Evolutionary conservation across 2,888 invertebrate genomes (phyloP).

Genomic region (Micropterix aruncella): DNA sequence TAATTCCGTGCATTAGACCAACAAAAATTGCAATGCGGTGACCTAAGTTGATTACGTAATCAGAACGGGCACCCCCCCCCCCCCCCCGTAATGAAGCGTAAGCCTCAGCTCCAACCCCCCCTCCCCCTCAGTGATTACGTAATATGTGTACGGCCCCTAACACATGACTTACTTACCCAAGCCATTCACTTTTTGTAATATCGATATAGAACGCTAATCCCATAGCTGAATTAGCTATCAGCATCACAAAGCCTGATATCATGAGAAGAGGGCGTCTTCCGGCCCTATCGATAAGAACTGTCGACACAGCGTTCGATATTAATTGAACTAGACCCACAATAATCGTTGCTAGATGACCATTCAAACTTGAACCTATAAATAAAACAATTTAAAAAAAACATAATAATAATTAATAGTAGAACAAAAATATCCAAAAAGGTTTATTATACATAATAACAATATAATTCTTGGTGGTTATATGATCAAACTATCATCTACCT

Average conservation of each 20-base stretch:
- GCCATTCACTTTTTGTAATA: slow-evolving; percentile 22
- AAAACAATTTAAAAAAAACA: slow-evolving; percentile 3
- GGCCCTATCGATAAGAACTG: slow-evolving; percentile 40
- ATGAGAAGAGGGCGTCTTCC: slow-evolving; percentile 46
- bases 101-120: too few relatives aligned
- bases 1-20: too few relatives aligned
- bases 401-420: too few relatives aligned
- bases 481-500: too few relatives aligned
- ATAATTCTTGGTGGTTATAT: neutral
- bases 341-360: slow-evolving; percentile 39
- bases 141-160: too few relatives aligned
- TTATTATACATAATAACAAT: neutral
- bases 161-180: slow-evolving; percentile 26
- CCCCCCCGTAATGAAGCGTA: too few relatives aligned
- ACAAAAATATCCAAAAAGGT: too few relatives aligned
- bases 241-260: slow-evolving; percentile 39
- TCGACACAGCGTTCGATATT: slow-evolving; percentile 33
- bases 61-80: too few relatives aligned
- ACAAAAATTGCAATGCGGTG: too few relatives aligned
- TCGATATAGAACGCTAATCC: slow-evolving; percentile 39
- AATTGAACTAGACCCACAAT: slow-evolving; percentile 42
- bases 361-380: slow-evolving; percentile 28
- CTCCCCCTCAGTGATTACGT: too few relatives aligned
- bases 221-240: slow-evolving; percentile 35
- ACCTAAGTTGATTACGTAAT: too few relatives aligned